Base-by-base conservation (phyloP, 2,888 invertebrate species). In the Anodontia alba region DNA sequence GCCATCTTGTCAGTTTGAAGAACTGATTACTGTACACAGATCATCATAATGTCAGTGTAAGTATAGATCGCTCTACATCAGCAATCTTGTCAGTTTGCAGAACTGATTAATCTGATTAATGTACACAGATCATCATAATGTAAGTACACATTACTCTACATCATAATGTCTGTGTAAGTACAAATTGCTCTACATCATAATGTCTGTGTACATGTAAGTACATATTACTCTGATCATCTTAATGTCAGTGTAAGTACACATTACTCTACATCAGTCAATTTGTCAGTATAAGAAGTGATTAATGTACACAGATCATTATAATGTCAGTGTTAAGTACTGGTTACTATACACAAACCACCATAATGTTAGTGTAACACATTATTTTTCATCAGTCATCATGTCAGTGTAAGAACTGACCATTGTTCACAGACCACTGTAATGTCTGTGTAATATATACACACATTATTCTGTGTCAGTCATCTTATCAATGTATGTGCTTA, bases 261-360 rank as follows among this genome's bases (percentile, higher is more conserved):
- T 99, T 93, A 99, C 99, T 95, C 96, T n/a, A 12, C 12, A 12
- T 5, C 12, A 38, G 38, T 12, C 5, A 5, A 8, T 12, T 38
- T 38, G 38, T 8, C 12, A 8, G 12, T 12, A 8, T 38, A 8
- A 38, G 5, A 12, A 38, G 7, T n/a, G n/a, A n/a, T n/a, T n/a
- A 38, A 38, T 8, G 12, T 38, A 38, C 38, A 38, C 38, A 38
- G 38, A 38, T 38, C 5, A 98, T 79, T 98, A 98, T 95, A 98
- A 99, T 96, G 99, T 99, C 0, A 98, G 98, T 94, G 98, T 99
- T 90, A 99, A 99, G 95, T 98, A 98, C 95, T 49, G 99, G 99
- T 95, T 99, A 99, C 95, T 99, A 99, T 99, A 97, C 94, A 99
- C 98, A 73, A 99, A 99, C 95, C 97, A 98, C 78, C 98, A 98